Evolutionary conservation across 2,797 vertebrate species (phyloP).

Genomic region (Natrix natrix): DNA sequence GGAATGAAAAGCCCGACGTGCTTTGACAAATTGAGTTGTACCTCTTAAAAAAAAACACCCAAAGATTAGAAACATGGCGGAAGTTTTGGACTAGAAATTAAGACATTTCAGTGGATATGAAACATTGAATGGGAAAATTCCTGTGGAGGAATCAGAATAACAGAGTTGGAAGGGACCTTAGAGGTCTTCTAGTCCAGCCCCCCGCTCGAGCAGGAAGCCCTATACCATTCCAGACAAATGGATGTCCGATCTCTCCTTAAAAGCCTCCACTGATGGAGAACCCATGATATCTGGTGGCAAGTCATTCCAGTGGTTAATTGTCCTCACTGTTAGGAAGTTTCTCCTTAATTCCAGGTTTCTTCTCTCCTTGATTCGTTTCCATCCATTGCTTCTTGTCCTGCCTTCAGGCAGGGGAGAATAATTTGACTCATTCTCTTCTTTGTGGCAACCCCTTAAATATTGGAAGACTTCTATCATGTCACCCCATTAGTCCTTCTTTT

Average conservation of each 20-base stretch:
- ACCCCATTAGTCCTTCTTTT: not conserved
- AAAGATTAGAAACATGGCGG: too few species aligned
- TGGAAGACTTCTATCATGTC: not conserved
- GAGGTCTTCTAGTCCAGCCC: too few species aligned
- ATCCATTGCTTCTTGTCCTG: too few species aligned
- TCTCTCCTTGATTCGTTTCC: not conserved
- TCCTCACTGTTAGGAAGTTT: not conserved
- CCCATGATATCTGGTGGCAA: not conserved
- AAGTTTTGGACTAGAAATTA: not conserved
- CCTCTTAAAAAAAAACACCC: not conserved
- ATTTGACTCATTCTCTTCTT: accelerated
- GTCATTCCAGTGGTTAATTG: not conserved
- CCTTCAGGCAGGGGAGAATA: too few species aligned
- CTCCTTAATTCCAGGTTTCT: not conserved
- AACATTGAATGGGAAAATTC: not conserved
- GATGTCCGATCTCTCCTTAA: not conserved
- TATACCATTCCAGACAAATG: too few species aligned
- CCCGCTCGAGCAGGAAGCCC: too few species aligned
- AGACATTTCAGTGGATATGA: not conserved
- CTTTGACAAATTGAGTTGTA: not conserved
- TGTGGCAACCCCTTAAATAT: too few species aligned
- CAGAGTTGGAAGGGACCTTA: too few species aligned
- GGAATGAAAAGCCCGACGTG: not conserved
- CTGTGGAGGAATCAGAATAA: not conserved
- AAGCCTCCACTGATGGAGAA: not conserved